A percentile compares a stretch with the other conserved stretches of the same genome.
Evolutionary conservation across 37 sponge, comb jelly and placozoan species (phyloP).

Genomic region (Halisarca cf. caerulea): DNA sequence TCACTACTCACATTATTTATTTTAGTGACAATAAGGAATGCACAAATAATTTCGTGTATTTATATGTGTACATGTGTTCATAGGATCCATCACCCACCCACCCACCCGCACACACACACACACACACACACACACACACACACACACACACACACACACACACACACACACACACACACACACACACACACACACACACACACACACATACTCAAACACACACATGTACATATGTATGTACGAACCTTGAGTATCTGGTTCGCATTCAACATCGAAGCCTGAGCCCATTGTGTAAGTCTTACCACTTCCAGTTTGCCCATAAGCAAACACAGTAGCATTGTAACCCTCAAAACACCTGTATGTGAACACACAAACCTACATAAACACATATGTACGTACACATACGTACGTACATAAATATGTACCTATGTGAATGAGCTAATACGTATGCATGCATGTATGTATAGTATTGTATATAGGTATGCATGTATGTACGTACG

Average conservation of each 20-base stretch:
- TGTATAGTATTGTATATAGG: neutral
- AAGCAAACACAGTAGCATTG: conserved; percentile 96
- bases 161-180: conserved; percentile 36
- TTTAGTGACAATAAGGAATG: no score
- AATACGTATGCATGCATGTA: neutral
- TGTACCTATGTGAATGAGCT: neutral
- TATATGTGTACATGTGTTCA: conserved; percentile 1
- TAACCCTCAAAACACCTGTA: conserved; percentile 91
- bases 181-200: conserved; percentile 37
- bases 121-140: conserved; percentile 37
- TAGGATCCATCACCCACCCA: no score
- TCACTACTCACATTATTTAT: no score
- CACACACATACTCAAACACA: conserved; percentile 20
- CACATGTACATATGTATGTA: conserved; percentile 2
- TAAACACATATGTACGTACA: neutral
- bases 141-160: conserved; percentile 37
- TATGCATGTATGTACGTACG: conserved; percentile 18
- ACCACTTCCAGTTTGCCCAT: conserved; percentile 99
- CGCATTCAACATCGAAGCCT: conserved; percentile 77
- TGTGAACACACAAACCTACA: neutral
- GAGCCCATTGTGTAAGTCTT: conserved; percentile 99
- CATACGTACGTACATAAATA: neutral
- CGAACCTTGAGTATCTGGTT: conserved; percentile 77
- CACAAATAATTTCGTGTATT: no score
- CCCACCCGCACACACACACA: neutral